phyloP scores from a whole-genome alignment of 2,113 vertebrate genomes.

The Sinocyclocheilus anshuiensis region DNA sequence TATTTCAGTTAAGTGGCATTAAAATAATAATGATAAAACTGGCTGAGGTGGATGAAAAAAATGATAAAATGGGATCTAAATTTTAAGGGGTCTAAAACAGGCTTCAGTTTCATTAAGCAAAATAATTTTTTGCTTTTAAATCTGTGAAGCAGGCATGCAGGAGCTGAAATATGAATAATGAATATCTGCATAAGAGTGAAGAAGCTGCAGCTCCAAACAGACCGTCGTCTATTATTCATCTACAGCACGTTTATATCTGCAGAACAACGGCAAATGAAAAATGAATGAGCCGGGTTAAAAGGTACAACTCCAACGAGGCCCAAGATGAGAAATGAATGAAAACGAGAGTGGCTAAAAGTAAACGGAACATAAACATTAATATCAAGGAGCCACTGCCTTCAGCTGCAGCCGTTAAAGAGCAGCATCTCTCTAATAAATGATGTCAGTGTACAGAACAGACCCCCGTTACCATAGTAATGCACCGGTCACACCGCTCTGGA shows the following conservation, averaged over 20 bases:
- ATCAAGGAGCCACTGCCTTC: slow-evolving; percentile 61
- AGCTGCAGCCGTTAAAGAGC: slow-evolving; percentile 57
- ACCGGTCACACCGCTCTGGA: slow-evolving; percentile 53
- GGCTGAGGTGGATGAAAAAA: too few species aligned
- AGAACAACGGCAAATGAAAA: slow-evolving; percentile 68
- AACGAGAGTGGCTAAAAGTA: slow-evolving; percentile 62
- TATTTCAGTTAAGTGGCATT: background rate
- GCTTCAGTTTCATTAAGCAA: background rate
- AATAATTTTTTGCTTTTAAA: background rate
- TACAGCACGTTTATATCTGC: slow-evolving; percentile 60
- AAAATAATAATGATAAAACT: background rate
- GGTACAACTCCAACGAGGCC: slow-evolving; percentile 62
- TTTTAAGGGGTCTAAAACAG: background rate
- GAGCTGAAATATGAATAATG: slow-evolving; percentile 64
- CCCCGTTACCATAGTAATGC: slow-evolving; percentile 79
- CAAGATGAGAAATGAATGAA: slow-evolving; percentile 68
- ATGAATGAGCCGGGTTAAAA: slow-evolving; percentile 66
- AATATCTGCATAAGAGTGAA: slow-evolving; percentile 58
- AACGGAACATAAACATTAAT: slow-evolving; percentile 66
- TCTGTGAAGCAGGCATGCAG: background rate
- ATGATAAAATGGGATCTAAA: background rate
- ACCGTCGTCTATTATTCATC: slow-evolving; percentile 65
- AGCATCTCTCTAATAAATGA: background rate
- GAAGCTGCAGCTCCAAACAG: slow-evolving; percentile 54
- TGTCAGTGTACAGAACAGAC: slow-evolving; percentile 69